A percentile compares a stretch with the other conserved stretches of the same genome.
Conservation (phyloP, 1,140 invertebrate genomes). For the Lepidurus apus region DNA sequence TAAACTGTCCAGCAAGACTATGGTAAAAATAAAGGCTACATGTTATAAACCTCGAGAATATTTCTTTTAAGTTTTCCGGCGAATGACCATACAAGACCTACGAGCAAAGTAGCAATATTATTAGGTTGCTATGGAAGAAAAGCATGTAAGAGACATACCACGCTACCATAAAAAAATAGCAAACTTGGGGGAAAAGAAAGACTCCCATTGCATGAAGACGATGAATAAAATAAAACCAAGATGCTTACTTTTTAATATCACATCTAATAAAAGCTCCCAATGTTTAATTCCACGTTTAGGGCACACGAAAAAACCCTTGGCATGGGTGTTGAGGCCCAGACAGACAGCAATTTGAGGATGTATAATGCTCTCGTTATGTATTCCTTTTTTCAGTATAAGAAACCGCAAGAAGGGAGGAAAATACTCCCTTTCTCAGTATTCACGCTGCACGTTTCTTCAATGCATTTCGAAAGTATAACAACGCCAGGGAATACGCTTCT, state of each 20-base stretch:
- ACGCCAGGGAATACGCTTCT: neutral
- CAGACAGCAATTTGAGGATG: neutral
- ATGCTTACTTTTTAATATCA: neutral
- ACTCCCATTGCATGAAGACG: neutral
- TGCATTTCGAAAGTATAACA: neutral
- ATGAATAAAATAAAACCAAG: neutral
- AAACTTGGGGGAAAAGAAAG: neutral
- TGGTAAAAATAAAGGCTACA: neutral
- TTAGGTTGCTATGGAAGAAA: neutral
- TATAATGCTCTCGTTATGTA: neutral
- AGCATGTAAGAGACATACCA: neutral
- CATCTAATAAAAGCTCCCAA: neutral
- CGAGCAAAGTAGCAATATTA: neutral
- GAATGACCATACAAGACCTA: neutral
- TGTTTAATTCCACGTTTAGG: neutral
- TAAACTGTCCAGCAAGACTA: neutral
- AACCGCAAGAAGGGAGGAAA: neutral
- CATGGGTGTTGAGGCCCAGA: neutral
- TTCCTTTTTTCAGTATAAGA: neutral
- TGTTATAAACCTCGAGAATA: neutral
- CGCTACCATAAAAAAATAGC: neutral
- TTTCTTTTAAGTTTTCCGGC: neutral
- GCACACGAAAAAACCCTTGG: neutral
- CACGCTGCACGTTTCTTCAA: neutral
- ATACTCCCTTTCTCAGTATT: neutral